Conservation (phyloP, 1,140 invertebrate species). For the Delia radicum region DNA sequence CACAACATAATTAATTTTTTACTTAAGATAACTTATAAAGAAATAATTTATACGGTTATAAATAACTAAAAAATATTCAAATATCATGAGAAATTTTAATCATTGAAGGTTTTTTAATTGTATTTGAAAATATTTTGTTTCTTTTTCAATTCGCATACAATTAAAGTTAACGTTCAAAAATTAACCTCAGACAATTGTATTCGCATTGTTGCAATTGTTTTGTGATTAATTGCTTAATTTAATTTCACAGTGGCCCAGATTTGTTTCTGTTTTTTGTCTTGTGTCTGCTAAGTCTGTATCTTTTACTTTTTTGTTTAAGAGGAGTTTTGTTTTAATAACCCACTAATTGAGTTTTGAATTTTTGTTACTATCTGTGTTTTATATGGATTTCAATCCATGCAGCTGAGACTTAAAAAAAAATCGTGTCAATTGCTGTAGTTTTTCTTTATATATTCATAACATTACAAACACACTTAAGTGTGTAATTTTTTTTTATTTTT, state of each 20-base stretch:
- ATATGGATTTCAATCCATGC: background rate
- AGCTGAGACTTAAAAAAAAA: background rate
- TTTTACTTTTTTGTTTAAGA: background rate
- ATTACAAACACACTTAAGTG: background rate
- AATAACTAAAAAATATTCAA: background rate
- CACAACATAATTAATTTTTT: background rate
- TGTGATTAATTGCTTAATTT: slow-evolving; percentile 10
- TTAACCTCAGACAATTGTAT: background rate
- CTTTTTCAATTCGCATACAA: background rate
- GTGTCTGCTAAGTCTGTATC: background rate
- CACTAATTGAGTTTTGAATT: slow-evolving; percentile 10
- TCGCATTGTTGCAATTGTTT: slow-evolving; percentile 32
- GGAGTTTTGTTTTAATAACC: background rate
- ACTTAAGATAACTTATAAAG: background rate
- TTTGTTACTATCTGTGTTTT: background rate
- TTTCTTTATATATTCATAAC: background rate
- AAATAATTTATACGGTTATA: background rate
- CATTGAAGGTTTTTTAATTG: background rate
- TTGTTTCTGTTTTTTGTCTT: background rate
- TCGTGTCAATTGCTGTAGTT: slow-evolving; percentile 13
- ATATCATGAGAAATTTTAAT: background rate
- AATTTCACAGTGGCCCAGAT: slow-evolving; percentile 10
- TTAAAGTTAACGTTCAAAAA: background rate
- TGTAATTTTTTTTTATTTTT: background rate
- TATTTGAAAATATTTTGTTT: background rate